These are phyloP conservation scores for Glossosoma conforme DNA, from an alignment of 1,140 invertebrate species.

Conservation along the genomic window DNA sequence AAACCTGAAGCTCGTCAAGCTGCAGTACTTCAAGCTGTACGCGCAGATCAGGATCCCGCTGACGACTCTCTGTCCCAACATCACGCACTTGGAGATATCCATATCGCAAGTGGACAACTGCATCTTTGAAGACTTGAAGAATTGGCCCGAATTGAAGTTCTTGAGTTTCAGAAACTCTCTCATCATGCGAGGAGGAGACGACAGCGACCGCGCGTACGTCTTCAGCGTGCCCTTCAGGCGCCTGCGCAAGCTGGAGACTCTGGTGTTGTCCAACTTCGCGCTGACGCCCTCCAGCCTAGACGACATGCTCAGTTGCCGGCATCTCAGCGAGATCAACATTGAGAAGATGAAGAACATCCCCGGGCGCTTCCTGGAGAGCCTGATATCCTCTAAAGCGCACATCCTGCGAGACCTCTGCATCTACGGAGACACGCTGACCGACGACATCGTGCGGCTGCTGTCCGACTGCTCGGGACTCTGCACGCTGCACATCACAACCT, in stretches of 20 bases:
- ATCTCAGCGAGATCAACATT: slow-evolving; percentile 49
- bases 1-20: slow-evolving; percentile 49
- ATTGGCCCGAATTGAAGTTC: slow-evolving; percentile 49
- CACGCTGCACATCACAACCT: slow-evolving; percentile 49
- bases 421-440: slow-evolving; percentile 49
- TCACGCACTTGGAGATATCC: slow-evolving; percentile 51
- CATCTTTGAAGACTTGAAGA: slow-evolving; percentile 48
- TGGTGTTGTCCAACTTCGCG: slow-evolving; percentile 49
- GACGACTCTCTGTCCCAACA: slow-evolving; percentile 47
- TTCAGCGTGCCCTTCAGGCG: slow-evolving; percentile 48
- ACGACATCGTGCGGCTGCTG: slow-evolving; percentile 47
- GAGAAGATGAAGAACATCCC: slow-evolving; percentile 53
- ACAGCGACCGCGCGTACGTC: slow-evolving; percentile 46
- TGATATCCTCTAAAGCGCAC: slow-evolving; percentile 42
- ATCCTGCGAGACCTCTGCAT: slow-evolving; percentile 44
- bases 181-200: slow-evolving; percentile 36
- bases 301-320: slow-evolving; percentile 44
- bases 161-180: slow-evolving; percentile 49
- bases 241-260: slow-evolving; percentile 42
- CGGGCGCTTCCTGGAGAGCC: slow-evolving; percentile 44
- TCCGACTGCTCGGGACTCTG: slow-evolving; percentile 43
- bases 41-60: slow-evolving; percentile 47
- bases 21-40: slow-evolving; percentile 52
- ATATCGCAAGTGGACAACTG: slow-evolving; percentile 50
- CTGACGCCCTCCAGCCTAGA: slow-evolving; percentile 45